Evolutionary conservation across 2,888 invertebrate species (phyloP), one percentile per base, ranked within the genome.

Genomic region (Andrena camellia): DNA sequence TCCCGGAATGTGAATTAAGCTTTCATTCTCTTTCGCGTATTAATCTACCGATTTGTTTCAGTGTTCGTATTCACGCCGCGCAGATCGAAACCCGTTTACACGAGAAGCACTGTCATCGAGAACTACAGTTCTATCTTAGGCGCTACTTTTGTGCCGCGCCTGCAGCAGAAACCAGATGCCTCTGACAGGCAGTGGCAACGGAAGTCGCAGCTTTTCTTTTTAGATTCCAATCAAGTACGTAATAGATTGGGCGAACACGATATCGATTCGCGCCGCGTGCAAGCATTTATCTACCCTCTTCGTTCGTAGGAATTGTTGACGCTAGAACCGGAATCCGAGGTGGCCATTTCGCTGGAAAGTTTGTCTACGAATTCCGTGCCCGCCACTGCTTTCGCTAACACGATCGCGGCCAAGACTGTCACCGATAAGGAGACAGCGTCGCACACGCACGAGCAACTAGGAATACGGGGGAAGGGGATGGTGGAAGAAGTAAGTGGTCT

Each of bases 21-120:
- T 54, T 5, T 20, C 33, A 42, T 54, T 59, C 69, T 29, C 10
- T 35, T 20, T 26, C 8, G 13, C 29, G 4, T 59, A 52, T 33
- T 73, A 52, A 59, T 59, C 7, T 20, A 62, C 42, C 59, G 3
- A 6, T 26, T 63, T 13, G 62, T 85, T 86, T 64, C 91, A 97
- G 96, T 97, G 86, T 96, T 95, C 89, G 94, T 97, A 66, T 97
- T 97, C 92, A 94, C 95, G 81, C 96, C 96, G 17, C 95, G 94
- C 84, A 95, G 94, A n/a, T 94, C 95, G 4, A 90, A 94, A 72
- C 95, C 95, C 0, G 90, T 96, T 5, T 96, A 95, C 90, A 94
- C 93, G 70, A 94, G 94, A 73, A 92, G 94, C 42, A 92, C 94
- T 73, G 84, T 96, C 67, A 94, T 95, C 8, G 93, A 94, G 72